Base-by-base conservation (phyloP, 2,113 vertebrate species). In the Lagopus muta region DNA sequence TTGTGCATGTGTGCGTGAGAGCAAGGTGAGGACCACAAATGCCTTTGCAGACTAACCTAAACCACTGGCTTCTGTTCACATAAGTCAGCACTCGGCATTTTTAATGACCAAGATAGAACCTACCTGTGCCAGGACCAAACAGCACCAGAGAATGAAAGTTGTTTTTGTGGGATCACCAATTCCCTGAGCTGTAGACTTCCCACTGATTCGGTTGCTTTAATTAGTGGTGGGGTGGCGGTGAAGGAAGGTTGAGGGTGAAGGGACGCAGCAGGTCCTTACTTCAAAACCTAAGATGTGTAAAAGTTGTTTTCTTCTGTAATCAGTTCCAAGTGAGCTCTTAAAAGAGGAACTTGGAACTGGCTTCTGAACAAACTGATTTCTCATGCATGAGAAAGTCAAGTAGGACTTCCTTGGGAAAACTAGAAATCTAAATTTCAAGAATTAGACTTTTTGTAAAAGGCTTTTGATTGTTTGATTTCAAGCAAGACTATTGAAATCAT, bases 281-380 rank as follows among this genome's bases (percentile, higher is more conserved):
- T 95, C 70, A 92, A 81, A 97, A 83, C 91, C 64, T 43, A 71
- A 95, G 90, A 96, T 94, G 96, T 96, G 77, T 95, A 89, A 95
- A 95, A 95, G 89, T 97, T 88, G 60, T 78, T 61, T 90, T 79
- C 83, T 42, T 25, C 94, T 95, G 48, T 96, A 97, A 97, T 98
- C 94, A 95, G 85, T 98, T 98, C 97, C 97, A 98, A 98, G 96
- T 95, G 96, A 94, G 82, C 24, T 32, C 88, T 96, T 96, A 78
- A 78, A 95, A 92, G 86, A 86, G 93, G 87, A 97, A 94, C 62
- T 97, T 9, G 13, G 88, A 97, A 97, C 94, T 91, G 92, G 82
- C 71, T 94, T 83, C 88, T 95, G 89, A 95, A 96, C 92, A 97
- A 93, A 97, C 94, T 94, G 90, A 95, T 94, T 97, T 97, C 91